phyloP scores from a whole-genome alignment of 2,797 vertebrate species.

The Poecile montanus region DNA sequence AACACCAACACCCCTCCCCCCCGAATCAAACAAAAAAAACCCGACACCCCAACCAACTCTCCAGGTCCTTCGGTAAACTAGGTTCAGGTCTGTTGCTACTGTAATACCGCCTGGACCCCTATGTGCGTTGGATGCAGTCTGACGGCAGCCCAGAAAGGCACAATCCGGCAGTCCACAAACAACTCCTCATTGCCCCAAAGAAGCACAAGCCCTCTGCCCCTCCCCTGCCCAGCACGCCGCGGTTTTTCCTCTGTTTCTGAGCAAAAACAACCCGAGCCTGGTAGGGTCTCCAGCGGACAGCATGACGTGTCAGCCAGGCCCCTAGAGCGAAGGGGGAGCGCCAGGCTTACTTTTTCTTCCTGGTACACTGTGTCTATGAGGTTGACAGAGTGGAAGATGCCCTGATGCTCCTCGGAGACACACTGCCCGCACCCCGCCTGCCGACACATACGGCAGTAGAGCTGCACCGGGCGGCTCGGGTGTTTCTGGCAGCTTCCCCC shows the following conservation, averaged over 20 bases:
- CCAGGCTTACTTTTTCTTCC: slow-evolving; percentile 69
- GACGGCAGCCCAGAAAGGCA: not conserved
- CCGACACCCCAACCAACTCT: not conserved
- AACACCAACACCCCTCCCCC: not conserved
- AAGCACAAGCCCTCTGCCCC: not conserved
- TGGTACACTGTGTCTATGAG: slow-evolving; percentile 69
- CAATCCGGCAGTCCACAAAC: fast-evolving
- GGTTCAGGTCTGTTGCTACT: not conserved
- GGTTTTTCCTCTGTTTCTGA: fast-evolving
- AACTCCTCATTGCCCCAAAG: fast-evolving
- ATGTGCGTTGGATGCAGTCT: fast-evolving
- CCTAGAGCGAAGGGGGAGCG: not conserved
- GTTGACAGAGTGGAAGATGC: slow-evolving; percentile 74
- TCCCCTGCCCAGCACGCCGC: not conserved
- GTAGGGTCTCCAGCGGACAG: fast-evolving
- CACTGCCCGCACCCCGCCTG: slow-evolving; percentile 69
- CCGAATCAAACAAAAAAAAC: not conserved
- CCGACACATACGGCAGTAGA: slow-evolving; percentile 71
- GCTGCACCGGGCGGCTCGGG: slow-evolving; percentile 44
- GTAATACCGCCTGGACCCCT: fast-evolving
- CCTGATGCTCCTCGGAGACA: slow-evolving; percentile 65
- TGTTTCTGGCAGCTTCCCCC: slow-evolving; percentile 59
- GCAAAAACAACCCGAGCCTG: not conserved
- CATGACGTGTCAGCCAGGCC: not conserved
- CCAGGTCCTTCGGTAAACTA: fast-evolving